Evolutionary conservation across 2,113 vertebrate species (phyloP).

Genomic region (Rana temporaria): DNA sequence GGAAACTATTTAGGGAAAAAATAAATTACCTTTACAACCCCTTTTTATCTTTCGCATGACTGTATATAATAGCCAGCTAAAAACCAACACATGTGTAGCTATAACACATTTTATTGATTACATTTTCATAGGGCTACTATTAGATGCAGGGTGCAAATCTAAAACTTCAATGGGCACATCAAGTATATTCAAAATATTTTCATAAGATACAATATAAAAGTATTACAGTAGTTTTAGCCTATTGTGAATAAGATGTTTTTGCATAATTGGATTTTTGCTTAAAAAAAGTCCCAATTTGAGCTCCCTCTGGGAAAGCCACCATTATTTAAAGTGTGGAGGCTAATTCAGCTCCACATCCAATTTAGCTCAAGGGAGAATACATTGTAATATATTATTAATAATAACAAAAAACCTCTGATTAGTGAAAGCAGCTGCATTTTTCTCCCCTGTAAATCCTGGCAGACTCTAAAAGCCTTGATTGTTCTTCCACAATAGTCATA

Average conservation of each 20-base stretch:
- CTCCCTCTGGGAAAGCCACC: conserved; percentile 48
- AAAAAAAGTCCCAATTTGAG: conserved; percentile 48
- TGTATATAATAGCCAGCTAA: too few relatives aligned
- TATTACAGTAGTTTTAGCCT: conserved; percentile 33
- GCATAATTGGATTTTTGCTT: conserved; percentile 54
- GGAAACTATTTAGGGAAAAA: too few relatives aligned
- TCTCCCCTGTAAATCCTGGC: conserved; percentile 44
- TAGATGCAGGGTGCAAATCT: not conserved
- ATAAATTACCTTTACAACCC: too few relatives aligned
- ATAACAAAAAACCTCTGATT: conserved; percentile 57
- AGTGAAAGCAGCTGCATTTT: conserved; percentile 45
- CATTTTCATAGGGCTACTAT: too few relatives aligned
- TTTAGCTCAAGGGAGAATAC: conserved; percentile 55
- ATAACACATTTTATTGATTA: too few relatives aligned
- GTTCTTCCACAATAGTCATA: conserved; percentile 46
- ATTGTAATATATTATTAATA: conserved; percentile 57
- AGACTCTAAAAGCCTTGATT: conserved; percentile 44
- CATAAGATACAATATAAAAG: conserved; percentile 7
- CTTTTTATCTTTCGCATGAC: too few relatives aligned
- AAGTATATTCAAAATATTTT: conserved; percentile 15
- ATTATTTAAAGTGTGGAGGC: conserved; percentile 55
- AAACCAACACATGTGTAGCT: too few relatives aligned
- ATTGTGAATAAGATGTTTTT: conserved; percentile 47
- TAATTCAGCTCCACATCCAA: conserved; percentile 51
- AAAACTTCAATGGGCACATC: not conserved